These are phyloP conservation scores for Athene cunicularia DNA, from an alignment of 2,113 vertebrate genomes.

Conservation along the genomic window DNA sequence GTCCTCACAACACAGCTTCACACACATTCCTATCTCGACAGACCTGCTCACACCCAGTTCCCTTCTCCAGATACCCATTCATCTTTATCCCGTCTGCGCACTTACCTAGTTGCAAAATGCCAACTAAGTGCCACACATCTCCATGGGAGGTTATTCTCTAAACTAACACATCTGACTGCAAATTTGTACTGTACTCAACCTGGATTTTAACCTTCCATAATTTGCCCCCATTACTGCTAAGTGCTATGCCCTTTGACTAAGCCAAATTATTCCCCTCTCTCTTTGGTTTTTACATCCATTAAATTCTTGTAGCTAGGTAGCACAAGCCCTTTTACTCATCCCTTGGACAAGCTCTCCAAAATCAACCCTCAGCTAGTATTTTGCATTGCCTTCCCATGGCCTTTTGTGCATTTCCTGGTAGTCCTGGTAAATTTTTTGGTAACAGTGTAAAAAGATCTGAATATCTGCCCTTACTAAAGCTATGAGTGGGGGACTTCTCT, in stretches of 20 bases:
- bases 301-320: neutral
- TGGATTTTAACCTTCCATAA: neutral
- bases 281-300: neutral
- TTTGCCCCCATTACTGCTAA: neutral
- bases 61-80: neutral
- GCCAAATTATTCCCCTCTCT: neutral
- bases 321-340: neutral
- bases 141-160: neutral
- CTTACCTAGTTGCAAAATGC: neutral
- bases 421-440: fast-evolving
- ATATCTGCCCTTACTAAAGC: neutral
- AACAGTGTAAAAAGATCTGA: neutral
- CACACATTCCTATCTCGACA: neutral
- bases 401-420: neutral
- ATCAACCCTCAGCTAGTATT: neutral
- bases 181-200: neutral
- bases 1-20: neutral
- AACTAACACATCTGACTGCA: neutral
- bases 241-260: neutral
- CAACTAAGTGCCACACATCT: neutral
- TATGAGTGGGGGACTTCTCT: neutral
- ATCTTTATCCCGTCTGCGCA: neutral
- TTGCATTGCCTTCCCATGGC: neutral
- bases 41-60: neutral
- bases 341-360: neutral